phyloP scores from a whole-genome alignment of 1,140 invertebrate species.

The Lucilia sericata region DNA sequence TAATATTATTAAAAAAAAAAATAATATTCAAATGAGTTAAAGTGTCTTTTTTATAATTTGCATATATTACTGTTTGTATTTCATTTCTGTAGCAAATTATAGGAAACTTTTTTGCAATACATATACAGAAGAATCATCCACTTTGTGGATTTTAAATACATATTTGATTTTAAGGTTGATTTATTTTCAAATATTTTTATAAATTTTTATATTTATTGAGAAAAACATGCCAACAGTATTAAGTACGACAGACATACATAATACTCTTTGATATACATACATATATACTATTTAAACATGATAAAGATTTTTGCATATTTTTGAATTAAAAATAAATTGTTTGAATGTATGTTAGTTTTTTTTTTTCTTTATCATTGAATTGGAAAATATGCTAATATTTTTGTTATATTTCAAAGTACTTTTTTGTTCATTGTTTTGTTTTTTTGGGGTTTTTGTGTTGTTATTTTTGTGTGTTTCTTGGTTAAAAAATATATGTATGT shows the following conservation, averaged over 20 bases:
- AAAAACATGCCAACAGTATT: neutral
- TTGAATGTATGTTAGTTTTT: neutral
- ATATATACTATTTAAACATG: no score
- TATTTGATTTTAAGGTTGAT: neutral
- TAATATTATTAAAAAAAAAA: no score
- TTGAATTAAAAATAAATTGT: neutral
- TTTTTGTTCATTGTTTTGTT: neutral
- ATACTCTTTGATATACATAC: no score
- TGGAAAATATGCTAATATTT: constrained; percentile 24
- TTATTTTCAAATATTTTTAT: neutral
- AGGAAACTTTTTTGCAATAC: neutral
- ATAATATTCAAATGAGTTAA: no score
- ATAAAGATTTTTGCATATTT: constrained; percentile 11
- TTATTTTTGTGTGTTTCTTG: neutral
- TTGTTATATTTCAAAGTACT: neutral
- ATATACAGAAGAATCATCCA: neutral
- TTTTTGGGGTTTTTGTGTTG: neutral
- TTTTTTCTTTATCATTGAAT: neutral
- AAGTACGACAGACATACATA: no score
- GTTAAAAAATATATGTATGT: no score
- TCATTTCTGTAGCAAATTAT: no score
- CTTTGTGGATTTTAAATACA: neutral
- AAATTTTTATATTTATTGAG: neutral
- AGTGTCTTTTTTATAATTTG: no score
- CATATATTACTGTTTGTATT: no score